A percentile compares a stretch with the other conserved stretches of the same genome.
phyloP scores from a whole-genome alignment of 2,888 invertebrate genomes.

The Abscondita cerata region DNA sequence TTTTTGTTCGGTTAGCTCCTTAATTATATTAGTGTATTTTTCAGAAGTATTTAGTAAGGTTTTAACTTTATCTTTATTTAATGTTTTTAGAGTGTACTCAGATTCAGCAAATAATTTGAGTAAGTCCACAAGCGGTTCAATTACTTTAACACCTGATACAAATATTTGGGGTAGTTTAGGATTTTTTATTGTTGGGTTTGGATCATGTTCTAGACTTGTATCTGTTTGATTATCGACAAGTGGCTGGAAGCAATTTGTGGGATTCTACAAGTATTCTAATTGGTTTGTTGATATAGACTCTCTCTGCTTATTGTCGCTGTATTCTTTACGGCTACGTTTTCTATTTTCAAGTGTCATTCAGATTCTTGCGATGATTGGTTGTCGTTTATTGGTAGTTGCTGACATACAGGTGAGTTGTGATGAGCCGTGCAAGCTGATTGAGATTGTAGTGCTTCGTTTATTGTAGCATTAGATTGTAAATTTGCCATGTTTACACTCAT shows the following conservation, averaged over 20 bases:
- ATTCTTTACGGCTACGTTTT: no score
- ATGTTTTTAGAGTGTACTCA: no score
- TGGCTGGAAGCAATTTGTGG: not conserved
- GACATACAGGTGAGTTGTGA: no score
- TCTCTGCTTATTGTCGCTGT: not conserved
- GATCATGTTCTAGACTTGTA: not conserved
- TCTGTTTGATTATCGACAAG: no score
- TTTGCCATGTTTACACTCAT: no score
- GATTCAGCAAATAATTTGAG: slow-evolving; percentile 3
- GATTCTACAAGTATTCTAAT: slow-evolving; percentile 7
- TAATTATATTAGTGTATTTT: not conserved
- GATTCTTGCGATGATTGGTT: no score
- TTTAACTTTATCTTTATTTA: no score
- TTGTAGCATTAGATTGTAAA: no score
- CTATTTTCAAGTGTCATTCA: no score
- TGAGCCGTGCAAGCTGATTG: not conserved
- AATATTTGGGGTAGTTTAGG: slow-evolving; percentile 6
- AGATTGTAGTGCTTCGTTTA: not conserved
- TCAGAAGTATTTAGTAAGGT: no score
- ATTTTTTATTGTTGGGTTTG: not conserved
- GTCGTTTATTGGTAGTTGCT: no score
- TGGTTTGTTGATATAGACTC: slow-evolving; percentile 2
- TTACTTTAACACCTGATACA: slow-evolving; percentile 10
- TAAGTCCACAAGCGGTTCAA: slow-evolving; percentile 1
- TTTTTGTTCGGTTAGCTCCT: not conserved